Base-by-base conservation (phyloP, 2,113 vertebrate species). In the Callorhinus ursinus region DNA sequence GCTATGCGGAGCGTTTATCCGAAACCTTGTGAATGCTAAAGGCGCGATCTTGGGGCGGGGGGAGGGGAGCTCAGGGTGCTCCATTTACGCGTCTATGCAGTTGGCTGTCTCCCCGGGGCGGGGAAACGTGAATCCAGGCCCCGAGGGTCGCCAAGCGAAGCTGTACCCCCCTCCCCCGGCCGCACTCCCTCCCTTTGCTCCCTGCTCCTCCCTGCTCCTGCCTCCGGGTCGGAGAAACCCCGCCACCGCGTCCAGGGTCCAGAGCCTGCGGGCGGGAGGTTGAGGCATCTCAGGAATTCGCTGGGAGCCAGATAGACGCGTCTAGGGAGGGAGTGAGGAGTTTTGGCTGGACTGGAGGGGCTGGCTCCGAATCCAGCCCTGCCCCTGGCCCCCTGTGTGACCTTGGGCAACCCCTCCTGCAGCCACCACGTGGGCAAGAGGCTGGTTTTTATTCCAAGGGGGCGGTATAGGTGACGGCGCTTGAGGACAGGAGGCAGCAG, bases 221-320 rank as follows among this genome's bases (percentile, higher is more conserved):
- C 88, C 67, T 63, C 36, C 8, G 3, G 55, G 1, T 39, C 31
- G 2, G 74, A 65, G 96, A 87, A 95, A 92, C 57, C 85, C 80
- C 0, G 71, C 61, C 61, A 0, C 55, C 36, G 28, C 4, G 5
- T 9, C 76, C 33, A 2, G 24, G 79, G 80, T 74, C 63, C 28
- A 0, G 28, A 84, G 71, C 80, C 80, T 28, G 76, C 33, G 18
- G 72, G 19, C 55, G 1, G 69, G 71, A 59, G 95, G 74, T n/a
- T 7, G 63, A 93, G 84, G 91, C 90, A 96, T 97, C 84, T 79
- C 93, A 94, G 96, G 96, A 97, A 97, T 97, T 90, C 39, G 63
- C 89, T 39, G n/a, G 63, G 63, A 83, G 85, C 59, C 81, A 12
- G 33, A 31, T 9, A 26, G 80, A 76, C 18, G 9, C 57, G 21